phyloP scores from a whole-genome alignment of 1,140 invertebrate genomes.

The Drosophila biarmipes region DNA sequence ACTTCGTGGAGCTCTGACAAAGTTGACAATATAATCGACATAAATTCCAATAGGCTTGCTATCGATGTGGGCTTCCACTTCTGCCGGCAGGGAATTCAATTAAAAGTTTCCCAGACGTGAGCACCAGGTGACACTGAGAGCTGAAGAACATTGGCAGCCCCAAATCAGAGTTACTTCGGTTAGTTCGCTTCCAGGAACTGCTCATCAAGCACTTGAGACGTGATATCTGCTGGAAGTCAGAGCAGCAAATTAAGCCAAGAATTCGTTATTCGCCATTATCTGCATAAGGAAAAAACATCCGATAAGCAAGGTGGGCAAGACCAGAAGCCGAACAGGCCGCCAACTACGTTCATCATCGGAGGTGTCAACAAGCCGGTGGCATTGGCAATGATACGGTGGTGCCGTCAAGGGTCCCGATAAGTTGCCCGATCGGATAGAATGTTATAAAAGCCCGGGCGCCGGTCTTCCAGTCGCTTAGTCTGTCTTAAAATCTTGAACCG shows the following conservation, averaged over 20 bases:
- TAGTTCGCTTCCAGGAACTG: slow-evolving; percentile 30
- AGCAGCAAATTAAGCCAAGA: slow-evolving; percentile 46
- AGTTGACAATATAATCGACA: slow-evolving; percentile 81
- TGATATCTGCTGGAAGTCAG: slow-evolving; percentile 31
- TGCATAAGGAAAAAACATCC: slow-evolving; percentile 23
- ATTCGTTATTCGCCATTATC: slow-evolving; percentile 40
- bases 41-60: slow-evolving; percentile 77
- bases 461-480: slow-evolving; percentile 46
- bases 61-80: slow-evolving; percentile 28
- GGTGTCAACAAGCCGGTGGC: slow-evolving; percentile 46
- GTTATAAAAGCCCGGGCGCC: slow-evolving; percentile 52
- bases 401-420: slow-evolving; percentile 50
- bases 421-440: slow-evolving; percentile 32
- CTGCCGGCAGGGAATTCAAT: slow-evolving; percentile 63
- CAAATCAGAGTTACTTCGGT: slow-evolving; percentile 4
- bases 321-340: slow-evolving; percentile 30
- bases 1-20: slow-evolving; percentile 57
- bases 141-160: slow-evolving; percentile 5
- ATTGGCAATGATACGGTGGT: slow-evolving; percentile 47
- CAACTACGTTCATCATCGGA: slow-evolving; percentile 32
- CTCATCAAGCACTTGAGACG: slow-evolving; percentile 46
- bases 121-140: slow-evolving; percentile 17
- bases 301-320: slow-evolving; percentile 53
- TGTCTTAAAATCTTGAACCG: slow-evolving; percentile 34
- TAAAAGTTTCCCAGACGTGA: slow-evolving; percentile 63